Evolutionary conservation across 1,140 invertebrate species (phyloP).

Genomic region (Matsumurasca onukii): DNA sequence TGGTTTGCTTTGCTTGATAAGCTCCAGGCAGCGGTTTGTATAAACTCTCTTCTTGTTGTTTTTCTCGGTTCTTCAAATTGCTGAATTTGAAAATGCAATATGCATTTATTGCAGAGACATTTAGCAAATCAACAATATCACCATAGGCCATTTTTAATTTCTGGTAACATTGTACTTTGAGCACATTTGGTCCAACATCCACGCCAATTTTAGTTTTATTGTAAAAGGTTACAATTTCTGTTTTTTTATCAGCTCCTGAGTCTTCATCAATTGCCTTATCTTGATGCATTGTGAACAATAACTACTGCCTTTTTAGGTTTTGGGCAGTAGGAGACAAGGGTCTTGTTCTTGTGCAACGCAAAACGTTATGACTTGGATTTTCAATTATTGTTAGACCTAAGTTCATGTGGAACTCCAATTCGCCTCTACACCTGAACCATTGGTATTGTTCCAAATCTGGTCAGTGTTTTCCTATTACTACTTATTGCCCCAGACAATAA

Average conservation of each 20-base stretch:
- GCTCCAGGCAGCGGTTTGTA: too few relatives aligned
- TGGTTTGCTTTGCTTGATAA: too few relatives aligned
- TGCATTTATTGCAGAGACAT: slow-evolving; percentile 27
- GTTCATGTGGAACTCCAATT: too few relatives aligned
- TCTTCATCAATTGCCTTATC: slow-evolving; percentile 30
- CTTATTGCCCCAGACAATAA: background rate
- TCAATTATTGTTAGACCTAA: slow-evolving; percentile 31
- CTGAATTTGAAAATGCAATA: too few relatives aligned
- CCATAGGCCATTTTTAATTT: too few relatives aligned
- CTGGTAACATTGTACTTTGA: too few relatives aligned
- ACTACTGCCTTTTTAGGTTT: slow-evolving; percentile 38
- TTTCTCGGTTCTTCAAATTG: too few relatives aligned
- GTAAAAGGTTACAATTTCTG: slow-evolving; percentile 46
- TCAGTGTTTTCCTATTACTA: slow-evolving; percentile 15
- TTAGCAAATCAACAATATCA: slow-evolving; percentile 27
- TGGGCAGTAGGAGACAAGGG: slow-evolving; percentile 35
- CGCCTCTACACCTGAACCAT: slow-evolving; percentile 40
- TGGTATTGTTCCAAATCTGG: slow-evolving; percentile 25
- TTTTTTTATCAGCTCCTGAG: slow-evolving; percentile 37
- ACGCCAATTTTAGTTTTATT: too few relatives aligned
- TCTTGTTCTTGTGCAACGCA: slow-evolving; percentile 35
- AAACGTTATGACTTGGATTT: slow-evolving; percentile 27
- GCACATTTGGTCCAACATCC: too few relatives aligned
- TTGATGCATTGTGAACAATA: too few relatives aligned
- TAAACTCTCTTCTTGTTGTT: too few relatives aligned